Evolutionary conservation across 1,140 invertebrate genomes (phyloP), one percentile per base, ranked within the genome.

Genomic region (Ceratosolen solmsi): DNA sequence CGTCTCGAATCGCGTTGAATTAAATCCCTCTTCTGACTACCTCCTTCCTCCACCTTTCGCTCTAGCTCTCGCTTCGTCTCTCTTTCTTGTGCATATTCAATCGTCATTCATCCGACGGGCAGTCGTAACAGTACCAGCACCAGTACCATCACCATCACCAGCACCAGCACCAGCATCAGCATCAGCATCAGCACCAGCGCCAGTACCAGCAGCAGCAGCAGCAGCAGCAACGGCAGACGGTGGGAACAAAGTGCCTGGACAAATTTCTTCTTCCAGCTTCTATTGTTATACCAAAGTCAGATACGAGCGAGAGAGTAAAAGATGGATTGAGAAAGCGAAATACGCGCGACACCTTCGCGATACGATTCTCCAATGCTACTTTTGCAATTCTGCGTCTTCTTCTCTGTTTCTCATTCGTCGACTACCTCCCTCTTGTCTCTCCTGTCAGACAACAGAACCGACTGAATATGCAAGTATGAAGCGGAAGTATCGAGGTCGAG

Each of bases 181-280:
- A 30, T 15, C 22, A 36, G 13, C 33, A 38, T 27, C 63, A 68
- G 8, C 63, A 38, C 54, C 54, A 56, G 54, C 54, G 17, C 2
- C n/a, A 49, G 25, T 25, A 30, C 36, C 68, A 60, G 22, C 54
- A n/a, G 25, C 70, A 46, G 36, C 25, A 73, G 51, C 71, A 33
- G 71, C 17, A 30, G 7, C 58, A 65, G 60, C n/a, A 58, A 20
- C 20, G 49, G n/a, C 15, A 46, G 38, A 36, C 49, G 56, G 79
- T 74, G 71, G 56, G 56, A 80, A 80, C 79, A 80, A 80, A 80
- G 58, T 80, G 58, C 71, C 51, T 17, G 71, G 79, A 80, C 79
- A 80, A 80, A 80, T 80, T 80, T 80, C 79, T 80, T 58, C 79
- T 80, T 60, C 71, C 56, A 72, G 30, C 1, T 60, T 4, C 41